Evolutionary conservation across 2,888 invertebrate genomes (phyloP).

Genomic region (Amblyjoppa fuscipennis): DNA sequence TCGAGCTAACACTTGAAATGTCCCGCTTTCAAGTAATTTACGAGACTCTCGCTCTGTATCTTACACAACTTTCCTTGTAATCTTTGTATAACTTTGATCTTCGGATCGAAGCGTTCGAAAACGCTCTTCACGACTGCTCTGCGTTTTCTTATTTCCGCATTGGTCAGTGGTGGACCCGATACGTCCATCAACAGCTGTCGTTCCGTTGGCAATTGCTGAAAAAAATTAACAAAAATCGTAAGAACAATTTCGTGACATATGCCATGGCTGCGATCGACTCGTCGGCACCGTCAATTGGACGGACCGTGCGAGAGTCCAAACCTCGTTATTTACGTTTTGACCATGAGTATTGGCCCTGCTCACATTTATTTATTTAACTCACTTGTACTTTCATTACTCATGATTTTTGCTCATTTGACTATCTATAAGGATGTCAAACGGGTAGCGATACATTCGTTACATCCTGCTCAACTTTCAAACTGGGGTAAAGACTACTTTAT

Average conservation of each 20-base stretch:
- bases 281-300: too few species aligned
- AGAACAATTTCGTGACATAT: not conserved
- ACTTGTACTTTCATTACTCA: too few species aligned
- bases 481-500: too few species aligned
- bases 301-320: too few species aligned
- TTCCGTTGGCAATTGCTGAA: slow-evolving; percentile 59
- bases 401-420: too few species aligned
- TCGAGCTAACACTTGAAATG: slow-evolving; percentile 31
- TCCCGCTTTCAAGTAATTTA: slow-evolving; percentile 73
- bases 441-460: too few species aligned
- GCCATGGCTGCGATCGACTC: not conserved
- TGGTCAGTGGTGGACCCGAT: slow-evolving; percentile 5
- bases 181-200: slow-evolving; percentile 37
- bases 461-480: too few species aligned
- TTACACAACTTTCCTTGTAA: slow-evolving; percentile 70
- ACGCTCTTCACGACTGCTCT: slow-evolving; percentile 64
- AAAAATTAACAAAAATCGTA: not conserved
- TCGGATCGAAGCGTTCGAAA: slow-evolving; percentile 75
- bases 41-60: slow-evolving; percentile 71
- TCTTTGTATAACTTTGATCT: slow-evolving; percentile 66
- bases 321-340: too few species aligned
- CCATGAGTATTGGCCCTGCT: too few species aligned
- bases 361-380: too few species aligned
- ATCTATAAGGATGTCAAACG: too few species aligned
- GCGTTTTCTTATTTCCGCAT: slow-evolving; percentile 16